Percentiles rank a stretch among this genome's conserved stretches.
phyloP scores from a whole-genome alignment of 2,113 vertebrate species.

The Anhinga anhinga region DNA sequence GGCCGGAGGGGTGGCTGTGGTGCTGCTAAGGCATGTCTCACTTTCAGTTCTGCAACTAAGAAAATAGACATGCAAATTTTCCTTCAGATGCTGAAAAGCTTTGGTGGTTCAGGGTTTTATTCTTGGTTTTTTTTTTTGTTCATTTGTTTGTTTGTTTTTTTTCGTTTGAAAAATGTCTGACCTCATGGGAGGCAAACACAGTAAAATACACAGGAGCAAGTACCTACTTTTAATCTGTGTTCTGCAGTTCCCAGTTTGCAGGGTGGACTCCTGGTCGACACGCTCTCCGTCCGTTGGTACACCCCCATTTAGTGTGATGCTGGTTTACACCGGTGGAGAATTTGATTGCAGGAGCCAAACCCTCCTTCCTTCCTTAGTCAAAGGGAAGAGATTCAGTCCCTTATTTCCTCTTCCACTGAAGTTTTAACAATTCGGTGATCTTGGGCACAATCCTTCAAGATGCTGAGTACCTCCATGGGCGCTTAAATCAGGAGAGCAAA shows the following conservation, averaged over 20 bases:
- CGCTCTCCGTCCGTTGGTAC: rapidly evolving
- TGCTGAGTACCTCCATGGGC: background rate
- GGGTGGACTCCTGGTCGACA: background rate
- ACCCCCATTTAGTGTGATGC: background rate
- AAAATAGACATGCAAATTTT: background rate
- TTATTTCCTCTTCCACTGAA: background rate
- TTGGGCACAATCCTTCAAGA: background rate
- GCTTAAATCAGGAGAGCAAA: background rate
- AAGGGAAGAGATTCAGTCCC: background rate
- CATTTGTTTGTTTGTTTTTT: no score
- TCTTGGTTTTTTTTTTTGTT: background rate
- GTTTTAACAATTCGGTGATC: background rate
- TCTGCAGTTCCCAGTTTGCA: background rate
- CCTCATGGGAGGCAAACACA: background rate
- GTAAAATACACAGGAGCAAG: background rate
- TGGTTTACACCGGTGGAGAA: background rate
- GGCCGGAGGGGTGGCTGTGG: background rate
- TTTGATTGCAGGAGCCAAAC: background rate
- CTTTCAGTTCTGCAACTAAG: background rate
- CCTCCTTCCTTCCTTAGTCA: background rate
- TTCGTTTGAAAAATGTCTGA: background rate
- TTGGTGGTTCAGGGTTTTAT: no score
- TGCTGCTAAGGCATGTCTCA: background rate
- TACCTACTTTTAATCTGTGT: background rate
- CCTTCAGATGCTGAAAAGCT: background rate